Conservation (phyloP, 1,140 invertebrate genomes). For the Tetramorium parvispinum region DNA sequence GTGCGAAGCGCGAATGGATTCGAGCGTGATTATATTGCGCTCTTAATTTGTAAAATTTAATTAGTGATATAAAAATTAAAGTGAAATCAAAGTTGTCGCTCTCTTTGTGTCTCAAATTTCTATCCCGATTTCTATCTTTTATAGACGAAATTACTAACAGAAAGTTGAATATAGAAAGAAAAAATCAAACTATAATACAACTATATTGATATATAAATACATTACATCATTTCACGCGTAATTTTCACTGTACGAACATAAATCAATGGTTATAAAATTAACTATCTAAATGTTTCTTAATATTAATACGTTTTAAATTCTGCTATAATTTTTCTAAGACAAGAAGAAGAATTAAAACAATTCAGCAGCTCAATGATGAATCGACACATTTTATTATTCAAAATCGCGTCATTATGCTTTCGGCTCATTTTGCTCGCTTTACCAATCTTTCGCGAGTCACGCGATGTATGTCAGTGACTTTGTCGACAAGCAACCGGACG, state of each 20-base stretch:
- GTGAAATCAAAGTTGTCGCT: not conserved
- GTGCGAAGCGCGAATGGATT: no score
- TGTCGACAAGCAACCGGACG: constrained; percentile 11
- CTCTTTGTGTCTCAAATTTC: not conserved
- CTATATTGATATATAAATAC: not conserved
- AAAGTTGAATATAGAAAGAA: not conserved
- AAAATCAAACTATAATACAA: not conserved
- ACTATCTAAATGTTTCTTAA: not conserved
- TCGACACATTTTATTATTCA: not conserved
- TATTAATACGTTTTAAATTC: not conserved
- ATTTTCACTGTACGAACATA: not conserved
- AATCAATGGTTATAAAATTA: not conserved
- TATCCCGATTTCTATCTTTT: not conserved
- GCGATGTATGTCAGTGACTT: not conserved
- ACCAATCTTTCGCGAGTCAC: constrained; percentile 2
- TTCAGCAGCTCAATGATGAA: not conserved
- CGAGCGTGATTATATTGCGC: no score
- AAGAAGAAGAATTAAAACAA: not conserved
- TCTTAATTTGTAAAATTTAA: not conserved
- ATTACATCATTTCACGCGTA: not conserved
- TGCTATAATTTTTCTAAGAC: not conserved
- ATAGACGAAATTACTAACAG: not conserved
- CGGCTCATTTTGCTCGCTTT: not conserved
- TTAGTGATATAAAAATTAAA: not conserved
- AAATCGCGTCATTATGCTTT: not conserved